Evolutionary conservation across 2,888 invertebrate genomes (phyloP).

Genomic region (Drosophila aldrichi): DNA sequence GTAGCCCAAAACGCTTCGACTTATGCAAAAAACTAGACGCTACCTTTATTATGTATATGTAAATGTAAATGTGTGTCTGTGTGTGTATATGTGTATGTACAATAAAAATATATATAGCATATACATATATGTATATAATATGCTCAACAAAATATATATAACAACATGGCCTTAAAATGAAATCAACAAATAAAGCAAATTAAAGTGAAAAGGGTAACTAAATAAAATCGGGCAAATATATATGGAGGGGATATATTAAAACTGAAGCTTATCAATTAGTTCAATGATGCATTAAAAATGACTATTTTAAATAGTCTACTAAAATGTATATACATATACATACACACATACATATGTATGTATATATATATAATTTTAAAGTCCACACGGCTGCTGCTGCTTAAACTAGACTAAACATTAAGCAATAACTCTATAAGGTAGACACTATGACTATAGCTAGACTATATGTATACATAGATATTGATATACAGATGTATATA

Average conservation of each 20-base stretch:
- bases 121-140: constrained; percentile 12
- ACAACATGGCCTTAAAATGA: constrained; percentile 76
- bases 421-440: constrained; percentile 42
- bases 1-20: constrained; percentile 54
- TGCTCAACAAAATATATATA: constrained; percentile 68
- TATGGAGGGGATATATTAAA: constrained; percentile 23
- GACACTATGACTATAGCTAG: constrained; percentile 49
- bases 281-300: constrained; percentile 64
- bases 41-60: constrained; percentile 50
- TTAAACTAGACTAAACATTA: constrained; percentile 64
- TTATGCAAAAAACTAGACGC: constrained; percentile 49
- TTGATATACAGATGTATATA: constrained; percentile 2
- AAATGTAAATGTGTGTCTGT: constrained; percentile 28
- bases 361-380: constrained; percentile 66
- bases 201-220: constrained; percentile 7
- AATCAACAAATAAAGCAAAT: constrained; percentile 70
- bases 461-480: constrained; percentile 36
- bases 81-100: constrained; percentile 44
- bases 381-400: constrained; percentile 64
- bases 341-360: constrained; percentile 28
- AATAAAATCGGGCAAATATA: constrained; percentile 22
- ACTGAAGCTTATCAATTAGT: constrained; percentile 49
- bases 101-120: constrained; percentile 36
- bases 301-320: constrained; percentile 75
- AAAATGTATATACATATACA: constrained; percentile 62